Evolutionary conservation across 2,888 invertebrate genomes (phyloP).

Genomic region (Drepanosiphum platanoidis): DNA sequence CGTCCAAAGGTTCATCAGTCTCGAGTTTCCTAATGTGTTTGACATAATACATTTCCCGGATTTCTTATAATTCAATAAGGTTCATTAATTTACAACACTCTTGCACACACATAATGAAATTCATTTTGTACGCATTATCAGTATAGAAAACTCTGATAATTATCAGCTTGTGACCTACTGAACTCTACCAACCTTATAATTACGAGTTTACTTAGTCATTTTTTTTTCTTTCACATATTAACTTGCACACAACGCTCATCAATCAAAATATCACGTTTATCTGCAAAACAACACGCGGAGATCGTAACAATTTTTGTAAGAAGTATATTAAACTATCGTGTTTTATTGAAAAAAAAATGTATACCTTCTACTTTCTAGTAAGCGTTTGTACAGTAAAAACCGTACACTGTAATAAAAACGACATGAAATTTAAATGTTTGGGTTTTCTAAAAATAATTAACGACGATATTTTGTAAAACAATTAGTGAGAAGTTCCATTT

Average conservation of each 20-base stretch:
- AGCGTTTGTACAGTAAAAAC: background rate
- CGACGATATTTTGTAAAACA: background rate
- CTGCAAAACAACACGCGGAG: background rate
- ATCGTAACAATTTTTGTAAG: background rate
- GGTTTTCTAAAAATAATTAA: background rate
- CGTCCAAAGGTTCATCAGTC: background rate
- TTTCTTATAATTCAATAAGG: slow-evolving; percentile 15
- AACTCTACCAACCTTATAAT: background rate
- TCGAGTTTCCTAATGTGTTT: background rate
- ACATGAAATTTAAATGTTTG: background rate
- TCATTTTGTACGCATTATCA: background rate
- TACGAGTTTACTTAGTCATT: background rate
- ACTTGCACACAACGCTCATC: slow-evolving; percentile 9
- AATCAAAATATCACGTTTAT: slow-evolving; percentile 17
- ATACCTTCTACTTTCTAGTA: too few relatives aligned
- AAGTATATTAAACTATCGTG: background rate
- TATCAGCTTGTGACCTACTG: background rate
- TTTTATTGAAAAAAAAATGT: background rate
- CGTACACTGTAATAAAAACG: background rate
- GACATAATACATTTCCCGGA: background rate
- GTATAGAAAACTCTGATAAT: slow-evolving; percentile 12
- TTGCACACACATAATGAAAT: background rate
- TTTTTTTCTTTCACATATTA: background rate
- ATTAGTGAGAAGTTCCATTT: background rate
- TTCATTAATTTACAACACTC: slow-evolving; percentile 2